Conservation (phyloP, 1,140 invertebrate genomes). For the Hypsibius dujardini region DNA sequence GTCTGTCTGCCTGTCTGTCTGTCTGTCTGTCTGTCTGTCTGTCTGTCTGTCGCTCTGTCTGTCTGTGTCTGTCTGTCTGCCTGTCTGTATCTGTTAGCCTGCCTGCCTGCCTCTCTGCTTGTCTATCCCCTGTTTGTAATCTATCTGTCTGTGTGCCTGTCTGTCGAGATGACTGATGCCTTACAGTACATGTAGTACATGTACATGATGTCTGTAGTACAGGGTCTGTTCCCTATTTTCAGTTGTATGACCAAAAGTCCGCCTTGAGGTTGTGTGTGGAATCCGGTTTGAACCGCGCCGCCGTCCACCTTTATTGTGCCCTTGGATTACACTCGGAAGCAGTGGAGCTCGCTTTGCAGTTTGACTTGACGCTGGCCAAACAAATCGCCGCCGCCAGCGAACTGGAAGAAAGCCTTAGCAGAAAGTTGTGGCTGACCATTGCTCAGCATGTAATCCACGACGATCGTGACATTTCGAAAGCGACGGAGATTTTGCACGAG, state of each 20-base stretch:
- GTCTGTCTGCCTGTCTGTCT: no score
- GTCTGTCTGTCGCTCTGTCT: no score
- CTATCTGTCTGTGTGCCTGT: no score
- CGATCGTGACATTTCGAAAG: constrained; percentile 71
- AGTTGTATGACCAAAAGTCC: constrained; percentile 34
- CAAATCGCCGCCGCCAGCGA: constrained; percentile 57
- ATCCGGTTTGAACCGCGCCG: constrained; percentile 46
- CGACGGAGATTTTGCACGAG: constrained; percentile 71
- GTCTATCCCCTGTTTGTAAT: no score
- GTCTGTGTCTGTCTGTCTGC: no score
- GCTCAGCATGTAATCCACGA: constrained; percentile 74
- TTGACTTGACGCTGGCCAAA: constrained; percentile 64
- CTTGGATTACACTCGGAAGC: constrained; percentile 78
- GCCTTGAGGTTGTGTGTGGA: constrained; percentile 38
- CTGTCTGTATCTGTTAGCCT: no score
- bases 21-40: no score
- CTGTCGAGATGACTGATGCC: no score
- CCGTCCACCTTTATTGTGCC: constrained; percentile 75
- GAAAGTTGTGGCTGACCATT: constrained; percentile 82
- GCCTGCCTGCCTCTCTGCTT: no score
- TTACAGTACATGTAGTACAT: no score
- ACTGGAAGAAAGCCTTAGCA: constrained; percentile 53
- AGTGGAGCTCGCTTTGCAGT: constrained; percentile 66
- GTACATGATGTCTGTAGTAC: no score
- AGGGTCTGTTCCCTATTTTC: constrained; percentile 19